Percentiles rank a stretch among this genome's conserved stretches.
Evolutionary conservation across 2,888 invertebrate genomes (phyloP).

Genomic region (Zootermopsis nevadensis): DNA sequence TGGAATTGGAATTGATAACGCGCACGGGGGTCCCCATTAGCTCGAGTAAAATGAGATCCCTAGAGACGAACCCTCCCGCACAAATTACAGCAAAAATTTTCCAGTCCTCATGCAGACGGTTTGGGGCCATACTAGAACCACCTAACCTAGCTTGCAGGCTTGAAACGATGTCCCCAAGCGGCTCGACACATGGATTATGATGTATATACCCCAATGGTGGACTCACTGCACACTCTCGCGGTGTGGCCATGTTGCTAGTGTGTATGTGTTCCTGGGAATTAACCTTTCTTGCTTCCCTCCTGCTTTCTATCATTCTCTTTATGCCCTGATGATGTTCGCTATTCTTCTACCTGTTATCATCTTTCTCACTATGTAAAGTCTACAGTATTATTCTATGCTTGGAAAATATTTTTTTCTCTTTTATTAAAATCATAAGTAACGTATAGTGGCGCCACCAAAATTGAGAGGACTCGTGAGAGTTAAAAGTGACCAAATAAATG

Average conservation of each 20-base stretch:
- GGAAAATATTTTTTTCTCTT: not conserved
- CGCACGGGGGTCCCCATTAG: constrained; percentile 53
- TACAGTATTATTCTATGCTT: not conserved
- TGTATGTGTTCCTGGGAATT: not conserved
- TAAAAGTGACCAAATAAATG: not conserved
- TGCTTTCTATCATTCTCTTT: not conserved
- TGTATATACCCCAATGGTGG: constrained; percentile 50
- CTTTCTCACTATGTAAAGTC: not conserved
- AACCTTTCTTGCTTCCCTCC: constrained; percentile 26
- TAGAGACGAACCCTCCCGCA: constrained; percentile 50
- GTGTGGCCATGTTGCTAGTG: constrained; percentile 20
- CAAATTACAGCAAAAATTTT: constrained; percentile 54
- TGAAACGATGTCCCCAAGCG: constrained; percentile 44
- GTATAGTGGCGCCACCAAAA: not conserved
- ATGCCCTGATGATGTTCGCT: not conserved
- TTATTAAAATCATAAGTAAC: not conserved
- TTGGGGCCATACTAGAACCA: constrained; percentile 26
- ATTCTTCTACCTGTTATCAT: not conserved
- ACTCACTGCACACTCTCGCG: constrained; percentile 32
- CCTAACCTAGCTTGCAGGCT: constrained; percentile 35
- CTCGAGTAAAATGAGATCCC: constrained; percentile 53
- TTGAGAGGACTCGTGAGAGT: not conserved
- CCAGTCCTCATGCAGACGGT: constrained; percentile 44
- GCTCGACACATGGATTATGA: constrained; percentile 49
- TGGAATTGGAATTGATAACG: constrained; percentile 54